A percentile compares a stretch with the other conserved stretches of the same genome.
phyloP scores from a whole-genome alignment of 2,113 vertebrate genomes.

The Coturnix japonica region DNA sequence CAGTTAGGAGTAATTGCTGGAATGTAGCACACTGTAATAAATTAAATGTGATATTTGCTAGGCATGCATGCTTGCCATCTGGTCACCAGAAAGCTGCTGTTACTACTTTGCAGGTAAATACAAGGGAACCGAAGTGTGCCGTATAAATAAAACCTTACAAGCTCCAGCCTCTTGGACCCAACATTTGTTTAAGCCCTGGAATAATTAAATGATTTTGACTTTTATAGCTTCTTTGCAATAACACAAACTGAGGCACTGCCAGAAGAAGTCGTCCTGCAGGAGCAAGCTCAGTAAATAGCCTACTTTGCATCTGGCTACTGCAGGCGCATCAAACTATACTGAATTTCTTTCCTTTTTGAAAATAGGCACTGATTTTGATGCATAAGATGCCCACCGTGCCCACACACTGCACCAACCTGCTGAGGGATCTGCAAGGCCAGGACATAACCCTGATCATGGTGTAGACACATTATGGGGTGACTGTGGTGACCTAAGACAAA shows the following conservation, averaged over 20 bases:
- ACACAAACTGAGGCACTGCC: not conserved
- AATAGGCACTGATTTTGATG: not conserved
- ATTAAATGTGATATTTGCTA: constrained; percentile 63
- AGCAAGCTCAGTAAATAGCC: not conserved
- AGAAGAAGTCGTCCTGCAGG: not conserved
- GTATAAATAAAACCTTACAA: constrained; percentile 1
- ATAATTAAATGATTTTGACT: constrained; percentile 16
- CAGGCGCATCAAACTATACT: not conserved
- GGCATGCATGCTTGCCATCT: constrained; percentile 60
- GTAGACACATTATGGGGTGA: not conserved
- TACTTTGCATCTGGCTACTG: not conserved
- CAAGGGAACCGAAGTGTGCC: constrained; percentile 10
- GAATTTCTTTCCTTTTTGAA: not conserved
- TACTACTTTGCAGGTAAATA: constrained; percentile 46
- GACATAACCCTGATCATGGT: not conserved
- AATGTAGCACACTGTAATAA: constrained; percentile 60
- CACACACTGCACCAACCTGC: not conserved
- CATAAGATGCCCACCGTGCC: not conserved
- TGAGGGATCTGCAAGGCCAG: accelerated
- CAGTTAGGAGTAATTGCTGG: constrained; percentile 55
- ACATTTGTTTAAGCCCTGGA: constrained; percentile 31
- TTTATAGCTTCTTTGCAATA: constrained; percentile 6
- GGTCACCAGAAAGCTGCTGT: constrained; percentile 48
- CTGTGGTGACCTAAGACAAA: not conserved
- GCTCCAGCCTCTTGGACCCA: constrained; percentile 16